Evolutionary conservation across 2,888 invertebrate genomes (phyloP), one percentile per base, ranked within the genome.

Genomic region (Venusia cambrica): DNA sequence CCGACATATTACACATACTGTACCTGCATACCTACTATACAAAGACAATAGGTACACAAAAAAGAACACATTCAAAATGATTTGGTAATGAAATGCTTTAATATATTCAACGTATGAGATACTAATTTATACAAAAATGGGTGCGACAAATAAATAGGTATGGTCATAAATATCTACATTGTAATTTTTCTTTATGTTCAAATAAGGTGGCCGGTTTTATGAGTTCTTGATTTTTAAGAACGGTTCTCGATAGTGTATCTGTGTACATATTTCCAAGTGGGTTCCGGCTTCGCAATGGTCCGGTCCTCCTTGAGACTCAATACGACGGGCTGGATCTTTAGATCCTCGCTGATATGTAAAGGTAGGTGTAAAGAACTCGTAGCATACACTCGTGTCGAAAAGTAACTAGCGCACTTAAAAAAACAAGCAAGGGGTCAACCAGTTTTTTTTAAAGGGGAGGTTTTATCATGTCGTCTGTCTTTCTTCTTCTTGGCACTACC

Each of bases 231-330:
- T 48, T 47, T 49, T 38, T 27, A 40, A 60, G 52, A 64, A 61
- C 58, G 46, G 60, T 59, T 59, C 46, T 51, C 46, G 51, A 52
- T 54, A 51, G 45, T 53, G 45, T 49, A 43, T 54, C 50, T 47
- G 57, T 55, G 61, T 57, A 62, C 67, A 69, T 58, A 62, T 66
- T 66, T 70, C 69, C 73, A 71, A 62, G 60, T 22, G 58, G 63
- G 79, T 84, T 84, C 83, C 84, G 84, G 84, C 78, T 80, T 64
- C 69, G 68, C 67, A 81, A 83, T 74, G 71, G 73, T 49, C 84
- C 71, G 72, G 84, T 84, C 83, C 78, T 76, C 84, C 84, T 84
- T 84, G 84, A 83, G 69, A 59, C 62, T 63, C 67, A 65, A 62
- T 64, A 63, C 62, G 69, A 68, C 65, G 61, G 64, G 55, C 63